These are phyloP conservation scores for Branchipolynoe longqiensis DNA, from an alignment of 2,888 invertebrate genomes.

Conservation along the genomic window DNA sequence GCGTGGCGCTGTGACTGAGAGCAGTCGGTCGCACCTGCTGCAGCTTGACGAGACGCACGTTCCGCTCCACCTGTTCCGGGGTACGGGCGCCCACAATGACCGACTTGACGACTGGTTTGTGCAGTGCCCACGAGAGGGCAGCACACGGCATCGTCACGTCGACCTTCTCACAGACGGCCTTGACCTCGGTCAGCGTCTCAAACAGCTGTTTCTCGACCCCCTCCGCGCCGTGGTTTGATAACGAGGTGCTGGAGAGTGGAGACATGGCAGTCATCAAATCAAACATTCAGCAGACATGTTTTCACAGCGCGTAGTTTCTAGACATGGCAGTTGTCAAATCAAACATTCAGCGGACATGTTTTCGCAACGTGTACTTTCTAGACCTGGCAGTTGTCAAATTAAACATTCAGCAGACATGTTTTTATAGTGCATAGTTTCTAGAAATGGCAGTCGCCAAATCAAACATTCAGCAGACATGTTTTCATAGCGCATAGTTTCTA, in stretches of 20 bases:
- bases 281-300: too few relatives aligned
- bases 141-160: constrained; percentile 74
- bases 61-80: constrained; percentile 76
- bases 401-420: too few relatives aligned
- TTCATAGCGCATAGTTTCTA: too few relatives aligned
- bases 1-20: neutral
- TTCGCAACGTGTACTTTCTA: too few relatives aligned
- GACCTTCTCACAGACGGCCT: constrained; percentile 73
- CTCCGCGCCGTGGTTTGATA: constrained; percentile 75
- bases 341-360: too few relatives aligned
- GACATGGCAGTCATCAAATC: neutral
- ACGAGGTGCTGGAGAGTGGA: constrained; percentile 68
- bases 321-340: too few relatives aligned
- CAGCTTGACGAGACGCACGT: constrained; percentile 74
- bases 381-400: too few relatives aligned
- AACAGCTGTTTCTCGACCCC: constrained; percentile 78
- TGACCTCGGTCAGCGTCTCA: constrained; percentile 74
- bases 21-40: constrained; percentile 68
- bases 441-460: too few relatives aligned
- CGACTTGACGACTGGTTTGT: constrained; percentile 72
- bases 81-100: constrained; percentile 77
- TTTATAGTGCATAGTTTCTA: too few relatives aligned
- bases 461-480: too few relatives aligned
- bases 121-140: constrained; percentile 77
- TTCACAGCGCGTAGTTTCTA: too few relatives aligned